phyloP scores from a whole-genome alignment of 2,888 invertebrate genomes.

The Molorchus minor region DNA sequence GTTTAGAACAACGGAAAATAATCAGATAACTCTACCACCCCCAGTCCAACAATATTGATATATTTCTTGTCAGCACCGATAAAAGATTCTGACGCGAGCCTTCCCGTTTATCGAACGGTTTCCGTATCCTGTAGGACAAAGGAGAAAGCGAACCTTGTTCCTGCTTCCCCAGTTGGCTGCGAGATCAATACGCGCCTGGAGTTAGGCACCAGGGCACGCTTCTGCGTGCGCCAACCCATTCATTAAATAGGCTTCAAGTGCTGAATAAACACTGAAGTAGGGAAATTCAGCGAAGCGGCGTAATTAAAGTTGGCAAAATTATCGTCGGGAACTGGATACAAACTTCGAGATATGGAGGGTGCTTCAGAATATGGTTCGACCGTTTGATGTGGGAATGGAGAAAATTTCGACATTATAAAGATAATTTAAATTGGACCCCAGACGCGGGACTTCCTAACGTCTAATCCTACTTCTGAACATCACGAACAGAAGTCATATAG shows the following conservation, averaged over 20 bases:
- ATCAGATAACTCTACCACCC: too few species aligned
- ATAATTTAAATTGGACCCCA: too few species aligned
- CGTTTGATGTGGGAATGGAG: neutral
- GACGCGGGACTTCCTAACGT: too few species aligned
- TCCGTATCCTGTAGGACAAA: slow-evolving; percentile 35
- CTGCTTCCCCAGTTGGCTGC: slow-evolving; percentile 42
- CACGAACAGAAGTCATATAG: too few species aligned
- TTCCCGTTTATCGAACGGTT: slow-evolving; percentile 12
- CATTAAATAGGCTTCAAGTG: slow-evolving; percentile 23
- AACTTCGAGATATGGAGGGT: neutral
- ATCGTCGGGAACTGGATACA: slow-evolving; percentile 6
- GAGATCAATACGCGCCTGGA: slow-evolving; percentile 39
- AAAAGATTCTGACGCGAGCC: too few species aligned
- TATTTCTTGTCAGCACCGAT: too few species aligned
- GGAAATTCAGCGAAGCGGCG: slow-evolving; percentile 14
- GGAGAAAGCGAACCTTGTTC: slow-evolving; percentile 43
- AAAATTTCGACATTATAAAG: too few species aligned
- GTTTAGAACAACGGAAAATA: too few species aligned
- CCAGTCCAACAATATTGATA: too few species aligned
- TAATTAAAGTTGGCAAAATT: slow-evolving; percentile 18
- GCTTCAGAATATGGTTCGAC: neutral
- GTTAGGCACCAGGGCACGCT: slow-evolving; percentile 17
- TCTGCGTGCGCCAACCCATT: slow-evolving; percentile 31
- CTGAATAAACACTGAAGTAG: slow-evolving; percentile 23
- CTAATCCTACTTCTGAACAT: too few species aligned